A percentile compares a stretch with the other conserved stretches of the same genome.
phyloP scores from a whole-genome alignment of 2,888 invertebrate genomes.

The Papilio protenor region DNA sequence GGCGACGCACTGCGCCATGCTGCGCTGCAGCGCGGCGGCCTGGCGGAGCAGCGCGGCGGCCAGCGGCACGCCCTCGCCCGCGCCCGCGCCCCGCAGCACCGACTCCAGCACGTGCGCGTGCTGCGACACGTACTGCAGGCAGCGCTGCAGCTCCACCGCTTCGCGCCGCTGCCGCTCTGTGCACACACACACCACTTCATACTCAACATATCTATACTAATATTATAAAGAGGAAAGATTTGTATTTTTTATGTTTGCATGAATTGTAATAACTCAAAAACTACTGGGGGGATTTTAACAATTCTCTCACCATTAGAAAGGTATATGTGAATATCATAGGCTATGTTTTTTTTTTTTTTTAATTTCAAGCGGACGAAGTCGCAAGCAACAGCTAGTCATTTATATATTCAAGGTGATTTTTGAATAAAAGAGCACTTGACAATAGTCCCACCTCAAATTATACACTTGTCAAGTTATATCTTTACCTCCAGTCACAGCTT shows the following conservation, averaged over 20 bases:
- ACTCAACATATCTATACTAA: neutral
- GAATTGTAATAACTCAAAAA: too few relatives aligned
- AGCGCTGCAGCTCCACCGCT: constrained; percentile 76
- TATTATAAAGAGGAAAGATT: too few relatives aligned
- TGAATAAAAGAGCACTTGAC: neutral
- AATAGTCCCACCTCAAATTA: too few relatives aligned
- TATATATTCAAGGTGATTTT: neutral
- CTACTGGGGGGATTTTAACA: too few relatives aligned
- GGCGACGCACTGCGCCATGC: constrained; percentile 80
- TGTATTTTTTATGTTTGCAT: too few relatives aligned
- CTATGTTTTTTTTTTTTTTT: too few relatives aligned
- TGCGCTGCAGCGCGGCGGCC: constrained; percentile 78
- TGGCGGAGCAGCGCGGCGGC: constrained; percentile 74
- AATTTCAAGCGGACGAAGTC: too few relatives aligned
- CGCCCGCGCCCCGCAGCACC: constrained; percentile 67
- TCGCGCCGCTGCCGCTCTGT: constrained; percentile 77
- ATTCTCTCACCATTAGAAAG: too few relatives aligned
- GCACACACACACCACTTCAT: constrained; percentile 7
- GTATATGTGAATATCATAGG: too few relatives aligned
- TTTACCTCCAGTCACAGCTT: neutral
- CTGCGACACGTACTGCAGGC: constrained; percentile 78
- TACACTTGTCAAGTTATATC: too few relatives aligned
- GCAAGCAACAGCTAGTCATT: too few relatives aligned
- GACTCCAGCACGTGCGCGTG: constrained; percentile 79
- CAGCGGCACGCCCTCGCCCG: constrained; percentile 64